phyloP scores from a whole-genome alignment of 1,140 invertebrate genomes.

The Drosophila grimshawi region DNA sequence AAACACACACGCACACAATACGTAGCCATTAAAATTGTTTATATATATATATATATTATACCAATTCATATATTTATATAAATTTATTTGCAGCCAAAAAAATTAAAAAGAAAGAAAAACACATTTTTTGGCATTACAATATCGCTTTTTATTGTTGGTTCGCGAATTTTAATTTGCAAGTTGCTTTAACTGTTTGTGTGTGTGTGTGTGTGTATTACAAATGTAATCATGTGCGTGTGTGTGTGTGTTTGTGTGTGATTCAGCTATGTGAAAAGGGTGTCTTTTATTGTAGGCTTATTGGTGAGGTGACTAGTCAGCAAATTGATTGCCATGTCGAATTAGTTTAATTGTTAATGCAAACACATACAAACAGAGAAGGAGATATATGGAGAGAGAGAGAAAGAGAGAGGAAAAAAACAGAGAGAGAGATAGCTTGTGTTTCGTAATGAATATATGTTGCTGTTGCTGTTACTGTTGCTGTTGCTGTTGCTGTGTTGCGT shows the following conservation, averaged over 20 bases:
- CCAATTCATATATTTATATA: slow-evolving; percentile 45
- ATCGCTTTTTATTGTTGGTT: slow-evolving; percentile 64
- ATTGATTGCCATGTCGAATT: slow-evolving; percentile 75
- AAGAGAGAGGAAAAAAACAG: background rate
- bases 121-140: slow-evolving; percentile 69
- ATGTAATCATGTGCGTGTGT: slow-evolving; percentile 2
- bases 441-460: slow-evolving; percentile 58
- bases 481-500: slow-evolving; percentile 47
- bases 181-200: slow-evolving; percentile 36
- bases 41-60: slow-evolving; percentile 4
- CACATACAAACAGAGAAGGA: slow-evolving; percentile 7
- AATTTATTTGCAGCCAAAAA: slow-evolving; percentile 31
- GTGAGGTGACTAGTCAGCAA: slow-evolving; percentile 34
- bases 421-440: slow-evolving; percentile 34
- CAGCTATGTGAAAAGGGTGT: slow-evolving; percentile 48
- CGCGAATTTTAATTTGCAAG: slow-evolving; percentile 69
- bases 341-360: slow-evolving; percentile 79
- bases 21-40: slow-evolving; percentile 12
- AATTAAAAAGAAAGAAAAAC: slow-evolving; percentile 10
- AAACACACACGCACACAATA: slow-evolving; percentile 19
- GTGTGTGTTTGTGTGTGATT: slow-evolving; percentile 18
- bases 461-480: slow-evolving; percentile 17
- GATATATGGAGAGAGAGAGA: background rate
- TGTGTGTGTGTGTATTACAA: slow-evolving; percentile 30
- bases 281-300: slow-evolving; percentile 40